phyloP scores from a whole-genome alignment of 1,140 invertebrate genomes.

The Elymnias hypermnestra region DNA sequence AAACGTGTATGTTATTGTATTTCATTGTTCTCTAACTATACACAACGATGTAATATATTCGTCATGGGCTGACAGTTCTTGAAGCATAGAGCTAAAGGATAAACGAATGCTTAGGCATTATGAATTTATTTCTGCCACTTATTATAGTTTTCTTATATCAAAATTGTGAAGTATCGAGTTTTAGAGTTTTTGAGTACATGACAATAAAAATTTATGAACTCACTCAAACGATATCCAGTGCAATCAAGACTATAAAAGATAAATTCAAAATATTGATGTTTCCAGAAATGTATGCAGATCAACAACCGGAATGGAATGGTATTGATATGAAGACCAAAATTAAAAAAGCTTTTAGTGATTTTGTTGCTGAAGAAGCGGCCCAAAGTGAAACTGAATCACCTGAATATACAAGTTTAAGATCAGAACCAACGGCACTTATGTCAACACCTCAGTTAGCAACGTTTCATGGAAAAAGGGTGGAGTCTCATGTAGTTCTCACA shows the following conservation, averaged over 20 bases:
- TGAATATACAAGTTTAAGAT: slow-evolving; percentile 21
- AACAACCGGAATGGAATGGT: background rate
- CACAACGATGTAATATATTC: too few relatives aligned
- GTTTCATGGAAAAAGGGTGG: slow-evolving; percentile 79
- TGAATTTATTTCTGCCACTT: slow-evolving; percentile 23
- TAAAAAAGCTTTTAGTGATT: slow-evolving; percentile 21
- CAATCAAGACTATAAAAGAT: slow-evolving; percentile 22
- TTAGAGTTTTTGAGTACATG: slow-evolving; percentile 23
- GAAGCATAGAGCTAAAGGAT: background rate
- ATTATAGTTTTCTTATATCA: slow-evolving; percentile 17
- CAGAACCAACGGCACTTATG: slow-evolving; percentile 35
- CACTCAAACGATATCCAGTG: slow-evolving; percentile 14
- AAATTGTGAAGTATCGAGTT: slow-evolving; percentile 13
- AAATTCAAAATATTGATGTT: slow-evolving; percentile 25
- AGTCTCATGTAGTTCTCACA: slow-evolving; percentile 78
- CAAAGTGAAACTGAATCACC: slow-evolving; percentile 19
- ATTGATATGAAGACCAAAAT: slow-evolving; percentile 10
- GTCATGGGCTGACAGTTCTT: too few relatives aligned
- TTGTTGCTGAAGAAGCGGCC: slow-evolving; percentile 21
- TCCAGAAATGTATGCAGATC: slow-evolving; percentile 5
- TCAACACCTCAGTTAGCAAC: slow-evolving; percentile 76
- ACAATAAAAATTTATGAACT: slow-evolving; percentile 27
- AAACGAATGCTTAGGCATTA: slow-evolving; percentile 4
- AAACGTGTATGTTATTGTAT: slow-evolving; percentile 5
- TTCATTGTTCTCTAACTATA: slow-evolving; percentile 26